A percentile compares a stretch with the other conserved stretches of the same genome.
These are phyloP conservation scores for Tenualosa thibaudeaui DNA, from an alignment of 2,797 vertebrate species.

Conservation along the genomic window DNA sequence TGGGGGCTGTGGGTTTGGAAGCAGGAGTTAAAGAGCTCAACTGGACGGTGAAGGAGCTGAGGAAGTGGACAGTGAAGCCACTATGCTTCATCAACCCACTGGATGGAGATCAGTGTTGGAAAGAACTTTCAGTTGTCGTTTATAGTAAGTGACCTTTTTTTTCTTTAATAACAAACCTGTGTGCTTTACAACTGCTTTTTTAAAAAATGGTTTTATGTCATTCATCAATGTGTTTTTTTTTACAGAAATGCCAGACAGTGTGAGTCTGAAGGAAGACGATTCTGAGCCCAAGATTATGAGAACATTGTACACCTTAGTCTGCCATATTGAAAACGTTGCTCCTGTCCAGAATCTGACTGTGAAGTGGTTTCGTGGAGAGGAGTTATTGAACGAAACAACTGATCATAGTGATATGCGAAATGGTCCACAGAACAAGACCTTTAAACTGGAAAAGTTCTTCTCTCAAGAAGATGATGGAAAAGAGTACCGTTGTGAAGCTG, in stretches of 20 bases:
- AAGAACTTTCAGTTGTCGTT: conserved; percentile 25
- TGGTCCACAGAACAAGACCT: conserved; percentile 23
- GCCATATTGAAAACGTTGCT: conserved; percentile 59
- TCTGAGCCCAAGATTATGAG: conserved; percentile 41
- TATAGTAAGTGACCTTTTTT: conserved; percentile 50
- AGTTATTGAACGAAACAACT: fast-evolving
- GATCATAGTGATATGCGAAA: fast-evolving
- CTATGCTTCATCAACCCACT: conserved; percentile 29
- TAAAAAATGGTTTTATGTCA: neutral
- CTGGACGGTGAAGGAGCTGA: conserved; percentile 29
- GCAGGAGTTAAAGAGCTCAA: fast-evolving
- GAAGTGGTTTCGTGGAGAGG: conserved; percentile 50
- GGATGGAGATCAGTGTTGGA: neutral
- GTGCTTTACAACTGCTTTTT: neutral
- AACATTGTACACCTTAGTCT: neutral
- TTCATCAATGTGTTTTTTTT: neutral
- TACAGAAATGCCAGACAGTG: conserved; percentile 63
- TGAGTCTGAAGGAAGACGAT: conserved; percentile 45
- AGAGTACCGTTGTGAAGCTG: conserved; percentile 60
- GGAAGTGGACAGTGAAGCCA: neutral
- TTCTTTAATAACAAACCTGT: neutral
- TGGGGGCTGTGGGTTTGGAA: fast-evolving
- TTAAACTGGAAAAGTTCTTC: fast-evolving
- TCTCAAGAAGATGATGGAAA: conserved; percentile 48
- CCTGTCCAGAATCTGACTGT: conserved; percentile 53